phyloP scores from a whole-genome alignment of 37 sponge, comb jelly and placozoan species.

The Crambe crambe region DNA sequence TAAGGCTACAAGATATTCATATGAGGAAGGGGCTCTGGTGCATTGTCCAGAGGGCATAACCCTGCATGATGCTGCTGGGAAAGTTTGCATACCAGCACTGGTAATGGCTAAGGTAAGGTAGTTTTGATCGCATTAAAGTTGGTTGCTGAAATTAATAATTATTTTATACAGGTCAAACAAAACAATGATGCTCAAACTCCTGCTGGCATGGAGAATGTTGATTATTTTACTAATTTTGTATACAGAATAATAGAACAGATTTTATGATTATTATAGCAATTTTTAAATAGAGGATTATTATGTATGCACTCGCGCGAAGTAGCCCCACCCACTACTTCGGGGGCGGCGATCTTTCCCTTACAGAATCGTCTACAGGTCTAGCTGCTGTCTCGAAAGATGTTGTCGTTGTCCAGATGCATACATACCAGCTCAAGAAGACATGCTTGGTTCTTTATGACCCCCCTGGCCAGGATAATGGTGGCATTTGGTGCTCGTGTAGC shows the following conservation, averaged over 20 bases:
- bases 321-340: too few species aligned
- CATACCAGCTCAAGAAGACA: not conserved
- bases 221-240: too few species aligned
- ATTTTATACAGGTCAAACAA: not conserved
- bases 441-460: slow-evolving; percentile 18
- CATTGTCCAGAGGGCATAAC: not conserved
- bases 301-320: too few species aligned
- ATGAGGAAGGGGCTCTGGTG: not conserved
- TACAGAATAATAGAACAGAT: too few species aligned
- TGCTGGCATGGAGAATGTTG: too few species aligned
- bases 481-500: slow-evolving; percentile 23
- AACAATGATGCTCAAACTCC: not conserved
- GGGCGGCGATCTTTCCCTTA: too few species aligned
- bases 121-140: not conserved
- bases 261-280: too few species aligned
- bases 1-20: not conserved
- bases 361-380: too few species aligned
- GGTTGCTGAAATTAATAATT: not conserved
- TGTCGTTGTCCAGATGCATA: not conserved
- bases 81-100: not conserved
- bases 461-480: slow-evolving; percentile 36
- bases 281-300: too few species aligned
- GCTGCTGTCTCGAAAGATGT: too few species aligned
- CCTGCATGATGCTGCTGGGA: not conserved
- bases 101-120: not conserved